phyloP scores from a whole-genome alignment of 1,140 invertebrate genomes.

The Musca vetustissima region DNA sequence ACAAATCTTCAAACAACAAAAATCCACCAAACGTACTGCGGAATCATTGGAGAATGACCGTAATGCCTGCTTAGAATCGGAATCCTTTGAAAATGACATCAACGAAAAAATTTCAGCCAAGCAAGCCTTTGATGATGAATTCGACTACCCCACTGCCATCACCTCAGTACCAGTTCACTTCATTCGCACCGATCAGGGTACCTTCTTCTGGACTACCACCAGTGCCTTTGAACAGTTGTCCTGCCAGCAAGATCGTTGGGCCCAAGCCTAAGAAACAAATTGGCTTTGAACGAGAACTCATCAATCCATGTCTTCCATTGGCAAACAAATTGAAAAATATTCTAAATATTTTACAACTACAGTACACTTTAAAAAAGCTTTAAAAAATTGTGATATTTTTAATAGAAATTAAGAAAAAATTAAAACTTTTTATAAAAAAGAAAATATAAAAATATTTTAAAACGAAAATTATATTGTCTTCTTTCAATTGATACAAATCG shows the following conservation, averaged over 20 bases:
- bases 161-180: conserved; percentile 58
- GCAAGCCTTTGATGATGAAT: conserved; percentile 29
- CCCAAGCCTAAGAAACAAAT: conserved; percentile 50
- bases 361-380: no score
- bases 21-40: conserved; percentile 14
- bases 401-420: no score
- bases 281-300: no score
- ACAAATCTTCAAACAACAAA: conserved; percentile 45
- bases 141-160: conserved; percentile 59
- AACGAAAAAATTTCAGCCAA: conserved; percentile 46
- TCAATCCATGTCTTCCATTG: no score
- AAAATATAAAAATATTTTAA: no score
- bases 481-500: no score
- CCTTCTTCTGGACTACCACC: conserved; percentile 62
- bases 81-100: conserved; percentile 48
- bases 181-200: conserved; percentile 59
- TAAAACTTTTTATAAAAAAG: no score
- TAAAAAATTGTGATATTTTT: no score
- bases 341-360: no score
- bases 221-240: conserved; percentile 47
- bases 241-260: conserved; percentile 58
- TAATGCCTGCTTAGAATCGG: conserved; percentile 43
- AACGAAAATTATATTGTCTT: no score
- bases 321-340: no score
- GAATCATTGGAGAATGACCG: conserved; percentile 50